These are phyloP conservation scores for Epizoanthus fatuus DNA, from an alignment of 92 coral and sea anemone genomes.

Conservation along the genomic window DNA sequence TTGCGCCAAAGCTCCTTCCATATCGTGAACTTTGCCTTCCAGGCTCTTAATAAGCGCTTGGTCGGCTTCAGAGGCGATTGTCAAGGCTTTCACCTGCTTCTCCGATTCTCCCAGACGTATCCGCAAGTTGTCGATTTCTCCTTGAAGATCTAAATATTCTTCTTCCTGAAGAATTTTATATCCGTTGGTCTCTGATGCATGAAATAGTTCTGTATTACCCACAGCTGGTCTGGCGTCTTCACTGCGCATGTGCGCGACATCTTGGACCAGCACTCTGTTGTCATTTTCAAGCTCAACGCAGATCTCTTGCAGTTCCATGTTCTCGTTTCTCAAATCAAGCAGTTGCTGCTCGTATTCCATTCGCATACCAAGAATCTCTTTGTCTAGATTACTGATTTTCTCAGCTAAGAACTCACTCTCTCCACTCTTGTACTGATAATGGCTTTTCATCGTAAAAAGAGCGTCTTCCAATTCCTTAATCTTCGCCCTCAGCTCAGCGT, in stretches of 20 bases:
- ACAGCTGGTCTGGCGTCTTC: not conserved
- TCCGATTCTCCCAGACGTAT: slow-evolving; percentile 84
- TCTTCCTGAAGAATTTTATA: slow-evolving; percentile 43
- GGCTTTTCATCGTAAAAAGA: slow-evolving; percentile 81
- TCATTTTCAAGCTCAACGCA: slow-evolving; percentile 87
- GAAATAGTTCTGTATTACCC: not conserved
- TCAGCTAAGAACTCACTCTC: slow-evolving; percentile 94
- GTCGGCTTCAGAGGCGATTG: slow-evolving; percentile 91
- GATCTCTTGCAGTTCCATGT: slow-evolving; percentile 77
- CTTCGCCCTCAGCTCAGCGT: slow-evolving; percentile 76
- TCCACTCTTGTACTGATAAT: slow-evolving; percentile 88
- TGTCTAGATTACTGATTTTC: slow-evolving; percentile 82
- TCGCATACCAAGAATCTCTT: slow-evolving; percentile 84
- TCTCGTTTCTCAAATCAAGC: slow-evolving; percentile 81
- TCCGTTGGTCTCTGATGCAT: slow-evolving; percentile 1
- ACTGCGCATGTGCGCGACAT: slow-evolving; percentile 21
- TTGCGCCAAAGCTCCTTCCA: slow-evolving; percentile 75
- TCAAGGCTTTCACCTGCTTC: slow-evolving; percentile 82
- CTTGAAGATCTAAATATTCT: slow-evolving; percentile 43
- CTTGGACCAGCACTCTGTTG: slow-evolving; percentile 56
- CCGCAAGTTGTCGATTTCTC: slow-evolving; percentile 75
- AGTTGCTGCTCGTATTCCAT: slow-evolving; percentile 89
- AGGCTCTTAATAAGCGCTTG: slow-evolving; percentile 89
- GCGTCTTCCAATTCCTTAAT: slow-evolving; percentile 82
- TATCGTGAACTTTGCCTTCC: slow-evolving; percentile 80